These are phyloP conservation scores for Chiroxiphia lanceolata DNA, from an alignment of 2,797 vertebrate species.

Conservation along the genomic window DNA sequence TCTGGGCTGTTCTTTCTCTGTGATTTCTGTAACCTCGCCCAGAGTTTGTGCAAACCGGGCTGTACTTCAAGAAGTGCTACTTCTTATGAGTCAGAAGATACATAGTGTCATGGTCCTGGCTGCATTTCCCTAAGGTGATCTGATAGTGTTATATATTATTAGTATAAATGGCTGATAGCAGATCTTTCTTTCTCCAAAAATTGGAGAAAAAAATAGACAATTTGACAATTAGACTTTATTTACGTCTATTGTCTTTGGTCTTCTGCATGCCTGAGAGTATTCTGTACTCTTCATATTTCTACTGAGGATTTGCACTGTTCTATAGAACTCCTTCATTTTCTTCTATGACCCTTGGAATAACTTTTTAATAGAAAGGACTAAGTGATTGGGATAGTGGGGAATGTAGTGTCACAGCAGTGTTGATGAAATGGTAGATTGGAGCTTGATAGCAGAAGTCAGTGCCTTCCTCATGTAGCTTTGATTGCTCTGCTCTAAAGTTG, in stretches of 20 bases:
- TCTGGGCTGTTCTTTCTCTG: not conserved
- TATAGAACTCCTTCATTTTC: not conserved
- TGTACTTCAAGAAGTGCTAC: not conserved
- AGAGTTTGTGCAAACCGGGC: not conserved
- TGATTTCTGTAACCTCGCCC: not conserved
- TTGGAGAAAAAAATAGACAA: not conserved
- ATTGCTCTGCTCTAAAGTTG: not conserved
- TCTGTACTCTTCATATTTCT: not conserved
- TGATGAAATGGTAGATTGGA: not conserved
- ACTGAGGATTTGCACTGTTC: not conserved
- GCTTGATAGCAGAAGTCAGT: not conserved
- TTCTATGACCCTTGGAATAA: rapidly evolving
- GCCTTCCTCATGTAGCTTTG: not conserved
- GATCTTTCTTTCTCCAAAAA: not conserved
- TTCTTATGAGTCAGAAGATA: not conserved
- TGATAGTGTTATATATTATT: not conserved
- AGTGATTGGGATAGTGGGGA: not conserved
- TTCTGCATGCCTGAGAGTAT: not conserved
- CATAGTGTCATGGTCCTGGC: not conserved
- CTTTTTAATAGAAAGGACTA: not conserved
- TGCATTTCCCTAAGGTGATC: not conserved
- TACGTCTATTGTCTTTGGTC: not conserved
- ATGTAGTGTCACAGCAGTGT: not conserved
- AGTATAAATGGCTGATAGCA: not conserved
- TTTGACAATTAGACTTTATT: not conserved